Evolutionary conservation across 2,797 vertebrate species (phyloP).

Genomic region (Passerculus sandwichensis): DNA sequence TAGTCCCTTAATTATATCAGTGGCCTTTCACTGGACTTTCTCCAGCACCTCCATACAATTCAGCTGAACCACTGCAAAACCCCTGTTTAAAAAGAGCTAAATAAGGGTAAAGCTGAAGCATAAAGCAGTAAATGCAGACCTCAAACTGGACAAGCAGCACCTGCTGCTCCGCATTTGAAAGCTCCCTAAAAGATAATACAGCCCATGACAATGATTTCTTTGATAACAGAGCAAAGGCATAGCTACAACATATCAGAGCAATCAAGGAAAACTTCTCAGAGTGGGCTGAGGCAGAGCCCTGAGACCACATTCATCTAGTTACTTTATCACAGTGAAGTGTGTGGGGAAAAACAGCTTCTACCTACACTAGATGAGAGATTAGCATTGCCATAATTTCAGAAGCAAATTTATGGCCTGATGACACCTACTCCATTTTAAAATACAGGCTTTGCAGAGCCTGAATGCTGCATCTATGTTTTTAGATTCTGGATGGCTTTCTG

Average conservation of each 20-base stretch:
- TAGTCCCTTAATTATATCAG: background rate
- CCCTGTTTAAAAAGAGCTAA: background rate
- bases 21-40: background rate
- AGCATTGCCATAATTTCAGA: conserved; percentile 37
- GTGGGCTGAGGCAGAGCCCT: background rate
- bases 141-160: background rate
- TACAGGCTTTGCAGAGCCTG: background rate
- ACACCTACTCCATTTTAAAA: conserved; percentile 47
- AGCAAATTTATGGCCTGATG: conserved; percentile 49
- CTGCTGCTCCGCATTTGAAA: background rate
- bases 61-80: background rate
- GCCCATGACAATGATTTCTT: background rate
- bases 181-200: background rate
- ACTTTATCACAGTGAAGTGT: background rate
- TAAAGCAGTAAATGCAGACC: background rate
- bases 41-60: background rate
- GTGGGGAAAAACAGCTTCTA: conserved; percentile 9
- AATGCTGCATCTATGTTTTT: background rate
- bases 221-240: background rate
- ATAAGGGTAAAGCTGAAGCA: background rate
- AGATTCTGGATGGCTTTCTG: background rate
- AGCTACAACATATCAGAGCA: background rate
- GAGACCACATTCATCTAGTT: background rate
- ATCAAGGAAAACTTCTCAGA: background rate
- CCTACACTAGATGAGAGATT: conserved; percentile 33